Conservation (phyloP, 1,140 invertebrate species). For the Sminthurinus signatus region DNA sequence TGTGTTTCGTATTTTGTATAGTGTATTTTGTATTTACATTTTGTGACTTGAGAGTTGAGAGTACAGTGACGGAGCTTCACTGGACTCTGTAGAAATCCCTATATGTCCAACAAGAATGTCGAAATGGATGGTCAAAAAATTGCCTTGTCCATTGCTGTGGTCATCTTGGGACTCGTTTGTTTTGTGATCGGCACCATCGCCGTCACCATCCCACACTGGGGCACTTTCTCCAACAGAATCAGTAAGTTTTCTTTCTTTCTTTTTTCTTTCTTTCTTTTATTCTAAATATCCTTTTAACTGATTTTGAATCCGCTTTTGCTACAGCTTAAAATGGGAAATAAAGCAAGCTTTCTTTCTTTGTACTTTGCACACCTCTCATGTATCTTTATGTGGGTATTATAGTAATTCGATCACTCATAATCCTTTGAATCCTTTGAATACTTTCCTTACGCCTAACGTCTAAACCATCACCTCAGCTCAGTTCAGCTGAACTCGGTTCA, state of each 20-base stretch:
- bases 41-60: background rate
- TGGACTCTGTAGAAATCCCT: background rate
- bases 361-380: no score
- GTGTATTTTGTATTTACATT: background rate
- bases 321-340: no score
- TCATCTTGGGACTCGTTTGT: constrained; percentile 34
- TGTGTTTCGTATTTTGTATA: background rate
- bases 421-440: no score
- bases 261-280: background rate
- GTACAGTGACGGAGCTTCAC: no score
- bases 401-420: background rate
- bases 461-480: no score
- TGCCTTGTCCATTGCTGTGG: constrained; percentile 31
- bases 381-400: background rate
- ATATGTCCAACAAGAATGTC: constrained; percentile 19
- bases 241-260: constrained; percentile 25
- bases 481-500: no score
- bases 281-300: background rate
- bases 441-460: no score
- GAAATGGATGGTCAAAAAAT: constrained; percentile 35
- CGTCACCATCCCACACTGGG: constrained; percentile 39
- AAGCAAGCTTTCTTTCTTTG: background rate
- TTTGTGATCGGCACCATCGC: constrained; percentile 34
- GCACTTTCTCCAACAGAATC: constrained; percentile 30
- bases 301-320: background rate